phyloP scores from a whole-genome alignment of 2,797 vertebrate genomes.

The Presbytis comata region DNA sequence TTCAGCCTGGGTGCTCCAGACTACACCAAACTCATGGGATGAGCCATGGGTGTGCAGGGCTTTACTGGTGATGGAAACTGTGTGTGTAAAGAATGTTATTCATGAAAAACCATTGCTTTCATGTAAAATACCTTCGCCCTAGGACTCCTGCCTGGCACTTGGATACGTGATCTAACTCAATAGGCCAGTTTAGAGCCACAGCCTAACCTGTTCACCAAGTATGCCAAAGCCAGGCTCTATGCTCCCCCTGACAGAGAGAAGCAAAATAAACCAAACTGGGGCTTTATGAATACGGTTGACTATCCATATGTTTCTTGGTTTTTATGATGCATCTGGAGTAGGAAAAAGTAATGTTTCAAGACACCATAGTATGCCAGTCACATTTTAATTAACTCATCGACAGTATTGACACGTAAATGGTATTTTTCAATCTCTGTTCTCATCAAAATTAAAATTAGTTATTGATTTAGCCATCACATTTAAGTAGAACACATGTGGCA shows the following conservation, averaged over 20 bases:
- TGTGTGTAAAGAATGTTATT: constrained; percentile 71
- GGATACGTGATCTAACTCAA: constrained; percentile 13
- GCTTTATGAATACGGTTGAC: constrained; percentile 54
- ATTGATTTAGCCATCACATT: constrained; percentile 81
- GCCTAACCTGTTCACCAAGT: not conserved
- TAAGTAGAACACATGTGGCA: constrained; percentile 79
- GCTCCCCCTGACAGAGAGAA: constrained; percentile 44
- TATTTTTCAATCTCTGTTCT: constrained; percentile 75
- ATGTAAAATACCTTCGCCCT: constrained; percentile 31
- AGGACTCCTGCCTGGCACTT: constrained; percentile 50
- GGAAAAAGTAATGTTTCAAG: constrained; percentile 55
- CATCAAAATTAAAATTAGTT: constrained; percentile 84
- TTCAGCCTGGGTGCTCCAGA: constrained; percentile 49
- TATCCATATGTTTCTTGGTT: constrained; percentile 69
- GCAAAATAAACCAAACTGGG: constrained; percentile 49
- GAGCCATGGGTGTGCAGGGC: constrained; percentile 41
- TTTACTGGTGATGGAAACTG: constrained; percentile 60
- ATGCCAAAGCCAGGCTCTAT: constrained; percentile 50
- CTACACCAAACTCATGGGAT: constrained; percentile 40
- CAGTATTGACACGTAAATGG: constrained; percentile 71
- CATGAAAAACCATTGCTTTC: constrained; percentile 67
- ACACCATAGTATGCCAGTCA: constrained; percentile 55
- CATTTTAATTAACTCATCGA: constrained; percentile 68
- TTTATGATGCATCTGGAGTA: constrained; percentile 42
- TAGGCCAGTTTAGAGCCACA: constrained; percentile 49